A percentile compares a stretch with the other conserved stretches of the same genome.
These are phyloP conservation scores for Syngnathoides biaculeatus DNA, from an alignment of 2,113 vertebrate species.

Conservation along the genomic window DNA sequence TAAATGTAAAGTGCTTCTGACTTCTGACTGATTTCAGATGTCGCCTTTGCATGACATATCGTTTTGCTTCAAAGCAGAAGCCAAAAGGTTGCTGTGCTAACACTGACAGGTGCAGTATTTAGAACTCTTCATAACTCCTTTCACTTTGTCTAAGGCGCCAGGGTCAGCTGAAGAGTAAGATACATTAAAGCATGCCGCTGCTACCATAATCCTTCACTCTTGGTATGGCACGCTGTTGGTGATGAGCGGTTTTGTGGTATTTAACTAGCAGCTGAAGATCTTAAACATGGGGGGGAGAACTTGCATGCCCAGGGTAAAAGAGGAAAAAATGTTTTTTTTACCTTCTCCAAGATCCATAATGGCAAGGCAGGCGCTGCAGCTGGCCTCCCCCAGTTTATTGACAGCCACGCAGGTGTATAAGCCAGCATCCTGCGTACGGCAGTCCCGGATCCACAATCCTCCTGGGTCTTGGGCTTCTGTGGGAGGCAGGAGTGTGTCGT, in stretches of 20 bases:
- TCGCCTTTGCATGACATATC: no score
- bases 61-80: no score
- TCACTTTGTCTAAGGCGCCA: not conserved
- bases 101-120: no score
- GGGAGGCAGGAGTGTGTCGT: conserved; percentile 69
- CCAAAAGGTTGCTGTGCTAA: no score
- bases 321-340: conserved; percentile 38
- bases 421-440: conserved; percentile 78
- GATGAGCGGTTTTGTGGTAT: no score
- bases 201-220: not conserved
- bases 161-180: not conserved
- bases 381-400: conserved; percentile 80
- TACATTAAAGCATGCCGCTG: not conserved
- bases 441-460: conserved; percentile 87
- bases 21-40: no score
- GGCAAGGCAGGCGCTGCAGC: conserved; percentile 80
- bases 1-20: no score
- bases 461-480: conserved; percentile 75
- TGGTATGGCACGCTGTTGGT: not conserved
- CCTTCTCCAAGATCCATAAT: conserved; percentile 85
- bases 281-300: not conserved
- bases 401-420: conserved; percentile 85
- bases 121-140: not conserved
- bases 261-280: no score
- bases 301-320: not conserved